A percentile compares a stretch with the other conserved stretches of the same genome.
Conservation (phyloP, 1,140 invertebrate species). For the Achatina immaculata region DNA sequence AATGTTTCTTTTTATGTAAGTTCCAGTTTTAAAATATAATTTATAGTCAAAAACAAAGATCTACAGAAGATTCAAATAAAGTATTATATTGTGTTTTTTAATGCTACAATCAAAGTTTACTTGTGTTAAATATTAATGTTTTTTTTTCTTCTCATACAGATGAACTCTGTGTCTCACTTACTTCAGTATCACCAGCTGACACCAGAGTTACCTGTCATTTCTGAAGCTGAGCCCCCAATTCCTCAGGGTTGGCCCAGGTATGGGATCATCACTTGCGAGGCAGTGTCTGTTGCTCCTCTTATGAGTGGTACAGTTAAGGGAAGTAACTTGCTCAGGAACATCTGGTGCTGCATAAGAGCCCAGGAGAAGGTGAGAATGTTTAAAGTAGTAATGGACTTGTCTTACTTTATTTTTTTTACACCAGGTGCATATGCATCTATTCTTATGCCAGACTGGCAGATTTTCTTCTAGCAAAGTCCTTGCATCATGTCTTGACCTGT, state of each 20-base stretch:
- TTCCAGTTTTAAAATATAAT: too few species aligned
- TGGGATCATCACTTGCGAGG: conserved; percentile 54
- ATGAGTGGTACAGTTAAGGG: conserved; percentile 38
- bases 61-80: too few species aligned
- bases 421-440: background rate
- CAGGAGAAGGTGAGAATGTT: conserved; percentile 49
- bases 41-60: too few species aligned
- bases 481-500: too few species aligned
- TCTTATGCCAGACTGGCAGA: too few species aligned
- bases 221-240: conserved; percentile 32
- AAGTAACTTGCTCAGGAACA: conserved; percentile 42
- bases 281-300: conserved; percentile 42
- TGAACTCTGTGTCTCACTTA: conserved; percentile 48
- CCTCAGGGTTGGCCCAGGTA: conserved; percentile 49
- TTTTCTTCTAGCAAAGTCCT: too few species aligned
- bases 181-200: conserved; percentile 50
- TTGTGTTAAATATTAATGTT: background rate
- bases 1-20: too few species aligned
- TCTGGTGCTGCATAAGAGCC: conserved; percentile 54
- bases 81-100: too few species aligned
- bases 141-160: conserved; percentile 36
- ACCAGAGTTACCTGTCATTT: conserved; percentile 41
- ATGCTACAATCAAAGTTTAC: too few species aligned
- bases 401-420: background rate
- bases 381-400: too few species aligned